Percentiles rank a stretch among this genome's conserved stretches.
Conservation (phyloP, 2,888 invertebrate species). For the Conops quadrifasciatus region DNA sequence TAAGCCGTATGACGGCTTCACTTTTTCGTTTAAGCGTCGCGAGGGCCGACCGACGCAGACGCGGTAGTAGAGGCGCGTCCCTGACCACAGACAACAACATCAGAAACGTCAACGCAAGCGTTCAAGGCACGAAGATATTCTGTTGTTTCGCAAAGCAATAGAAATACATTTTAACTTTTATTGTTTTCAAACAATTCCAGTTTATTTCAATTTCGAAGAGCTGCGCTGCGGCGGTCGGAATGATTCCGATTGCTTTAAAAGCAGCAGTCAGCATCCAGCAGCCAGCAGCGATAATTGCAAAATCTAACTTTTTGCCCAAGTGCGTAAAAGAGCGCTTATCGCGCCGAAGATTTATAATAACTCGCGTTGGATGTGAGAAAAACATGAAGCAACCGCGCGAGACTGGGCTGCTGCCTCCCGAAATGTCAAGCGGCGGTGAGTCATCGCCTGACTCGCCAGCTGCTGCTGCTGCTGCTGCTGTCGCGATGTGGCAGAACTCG, state of each 20-base stretch:
- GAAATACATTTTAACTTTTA: background rate
- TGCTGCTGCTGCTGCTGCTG: slow-evolving; percentile 16
- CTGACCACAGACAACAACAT: slow-evolving; percentile 42
- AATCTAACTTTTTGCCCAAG: background rate
- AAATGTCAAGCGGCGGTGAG: slow-evolving; percentile 29
- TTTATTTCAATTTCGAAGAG: background rate
- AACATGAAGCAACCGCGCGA: background rate
- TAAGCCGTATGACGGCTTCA: slow-evolving; percentile 31
- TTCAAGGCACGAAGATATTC: slow-evolving; percentile 6
- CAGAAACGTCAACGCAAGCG: background rate
- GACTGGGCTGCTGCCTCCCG: background rate
- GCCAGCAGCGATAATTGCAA: background rate
- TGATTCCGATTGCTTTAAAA: background rate
- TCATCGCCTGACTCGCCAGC: slow-evolving; percentile 29
- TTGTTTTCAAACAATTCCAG: background rate
- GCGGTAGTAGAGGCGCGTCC: slow-evolving; percentile 28
- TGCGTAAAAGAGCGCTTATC: slow-evolving; percentile 20
- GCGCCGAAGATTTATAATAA: background rate
- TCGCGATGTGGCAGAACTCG: background rate
- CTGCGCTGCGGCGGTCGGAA: background rate
- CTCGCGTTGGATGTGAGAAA: background rate
- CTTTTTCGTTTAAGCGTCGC: slow-evolving; percentile 34
- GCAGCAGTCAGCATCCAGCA: background rate
- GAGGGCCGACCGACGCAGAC: no score
- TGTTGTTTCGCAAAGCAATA: background rate